A percentile compares a stretch with the other conserved stretches of the same genome.
phyloP scores from a whole-genome alignment of 2,113 vertebrate species.

The Tringa solitaria region DNA sequence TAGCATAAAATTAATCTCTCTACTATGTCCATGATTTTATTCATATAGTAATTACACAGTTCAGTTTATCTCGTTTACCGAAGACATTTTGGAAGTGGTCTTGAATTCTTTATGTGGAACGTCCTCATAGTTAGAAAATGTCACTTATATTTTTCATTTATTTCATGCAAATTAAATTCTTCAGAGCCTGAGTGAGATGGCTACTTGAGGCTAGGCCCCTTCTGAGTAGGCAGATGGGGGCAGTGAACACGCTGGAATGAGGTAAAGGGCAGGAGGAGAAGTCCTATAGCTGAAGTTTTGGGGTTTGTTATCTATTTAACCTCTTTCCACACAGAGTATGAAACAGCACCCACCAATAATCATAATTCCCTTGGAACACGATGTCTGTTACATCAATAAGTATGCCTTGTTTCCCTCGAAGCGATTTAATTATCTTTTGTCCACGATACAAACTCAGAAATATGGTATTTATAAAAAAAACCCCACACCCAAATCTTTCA shows the following conservation, averaged over 20 bases:
- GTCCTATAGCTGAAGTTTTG: background rate
- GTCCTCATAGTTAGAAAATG: background rate
- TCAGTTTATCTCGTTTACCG: background rate
- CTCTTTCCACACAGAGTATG: background rate
- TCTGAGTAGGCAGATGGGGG: background rate
- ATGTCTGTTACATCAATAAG: background rate
- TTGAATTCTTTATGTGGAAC: background rate
- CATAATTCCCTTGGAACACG: background rate
- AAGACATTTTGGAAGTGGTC: background rate
- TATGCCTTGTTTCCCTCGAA: background rate
- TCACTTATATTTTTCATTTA: background rate
- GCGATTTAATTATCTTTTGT: background rate
- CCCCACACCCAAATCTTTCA: background rate
- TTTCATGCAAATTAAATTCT: background rate
- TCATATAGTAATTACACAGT: background rate
- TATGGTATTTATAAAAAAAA: background rate
- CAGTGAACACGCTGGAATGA: background rate
- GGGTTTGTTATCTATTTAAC: background rate
- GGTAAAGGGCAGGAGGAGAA: background rate
- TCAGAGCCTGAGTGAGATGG: background rate
- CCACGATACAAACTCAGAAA: background rate
- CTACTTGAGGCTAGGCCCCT: background rate
- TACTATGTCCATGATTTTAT: background rate
- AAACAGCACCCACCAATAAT: background rate
- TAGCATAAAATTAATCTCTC: background rate